Evolutionary conservation across 1,140 invertebrate genomes (phyloP), one percentile per base, ranked within the genome.

Genomic region (Magallana angulata): DNA sequence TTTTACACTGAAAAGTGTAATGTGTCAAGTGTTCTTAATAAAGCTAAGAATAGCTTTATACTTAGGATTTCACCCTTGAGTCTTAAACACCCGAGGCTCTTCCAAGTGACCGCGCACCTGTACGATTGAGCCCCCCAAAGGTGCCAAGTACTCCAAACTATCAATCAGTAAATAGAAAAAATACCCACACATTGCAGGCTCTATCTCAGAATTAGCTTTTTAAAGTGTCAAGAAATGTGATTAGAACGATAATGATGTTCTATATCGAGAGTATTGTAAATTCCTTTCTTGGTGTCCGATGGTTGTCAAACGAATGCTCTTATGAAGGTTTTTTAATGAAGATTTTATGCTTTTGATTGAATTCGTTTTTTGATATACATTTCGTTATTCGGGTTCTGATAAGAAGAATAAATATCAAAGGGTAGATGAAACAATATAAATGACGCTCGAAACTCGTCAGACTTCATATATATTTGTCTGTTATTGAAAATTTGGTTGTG

Each of bases 91-190:
- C 68, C 68, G 18, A 76, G 36, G 3, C 12, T 36, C 68, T 0
- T 30, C 68, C 68, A 76, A 76, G 24, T 76, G 68, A 76, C 68
- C 68, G 68, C 68, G 68, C 68, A 76, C 68, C 68, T 76, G 68
- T 76, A 24, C 24, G 24, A 30, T 8, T 12, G 68, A 76, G 18
- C 11, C 68, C 24, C 68, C 24, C 24, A 76, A 3, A 76, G 18
- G 68, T 36, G 60, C 24, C 68, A 76, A 30, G 68, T 36, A 76
- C 68, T 76, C 68, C 68, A 36, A 24, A 18, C 68, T 76, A 76
- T 76, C 68, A 76, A 36, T 76, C 68, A 11, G 68, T 30, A 76
- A 76, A 76, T 12, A 76, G 68, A 76, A 76, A 76, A 76, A 76
- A 76, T 76, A 76, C 68, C 68, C 68, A 76, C 68, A 76, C 68